Evolutionary conservation across 23 tunicate species (phyloP), one percentile per base, ranked within the genome.

Genomic region (Trididemnum nubilum): DNA sequence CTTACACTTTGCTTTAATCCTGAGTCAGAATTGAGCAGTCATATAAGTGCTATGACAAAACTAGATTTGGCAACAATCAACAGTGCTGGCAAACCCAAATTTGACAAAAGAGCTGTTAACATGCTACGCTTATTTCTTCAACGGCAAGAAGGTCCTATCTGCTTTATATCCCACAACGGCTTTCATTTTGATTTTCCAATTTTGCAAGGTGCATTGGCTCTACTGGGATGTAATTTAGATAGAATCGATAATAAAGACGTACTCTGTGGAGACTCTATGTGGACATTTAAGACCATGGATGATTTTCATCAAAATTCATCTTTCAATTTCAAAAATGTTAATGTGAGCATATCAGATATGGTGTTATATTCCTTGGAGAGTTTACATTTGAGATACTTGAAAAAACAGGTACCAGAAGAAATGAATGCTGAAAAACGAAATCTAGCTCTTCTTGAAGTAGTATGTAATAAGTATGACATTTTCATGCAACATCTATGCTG

Each of bases 251-350:
- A n/a, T 32, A 23, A 7, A 29, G 80, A 83, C 29, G 25, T 89
- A 21, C 40, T 40, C 1, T 78, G 84, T 69, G 84, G 71, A 38
- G 94, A 89, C 60, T 74, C 94, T 0, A 9, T 61, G 49, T 57
- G 75, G 77, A 79, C 80, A 38, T 89, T 50, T 39, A 73, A 71
- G 72, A 51, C 67, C 32, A 38, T 83, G 35, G 94, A 89, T 44
- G 0, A n/a, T 3, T 3, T 24, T 18, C 15, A 29, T 7, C 37
- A 33, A 3, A 33, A 67, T 9, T 2, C 7, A 3, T 5, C 38
- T 33, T 4, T 3, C 30, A 50, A 22, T 3, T 72, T 64, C 31
- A 30, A 61, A 35, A 51, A 33, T 4, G 27, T 12, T 1, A 71
- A 66, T 64, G 58, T 52, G n/a, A 30, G 84, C 24, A 51, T 79